Base-by-base conservation (phyloP, 1,140 invertebrate genomes). In the Bilobella aurantiaca region DNA sequence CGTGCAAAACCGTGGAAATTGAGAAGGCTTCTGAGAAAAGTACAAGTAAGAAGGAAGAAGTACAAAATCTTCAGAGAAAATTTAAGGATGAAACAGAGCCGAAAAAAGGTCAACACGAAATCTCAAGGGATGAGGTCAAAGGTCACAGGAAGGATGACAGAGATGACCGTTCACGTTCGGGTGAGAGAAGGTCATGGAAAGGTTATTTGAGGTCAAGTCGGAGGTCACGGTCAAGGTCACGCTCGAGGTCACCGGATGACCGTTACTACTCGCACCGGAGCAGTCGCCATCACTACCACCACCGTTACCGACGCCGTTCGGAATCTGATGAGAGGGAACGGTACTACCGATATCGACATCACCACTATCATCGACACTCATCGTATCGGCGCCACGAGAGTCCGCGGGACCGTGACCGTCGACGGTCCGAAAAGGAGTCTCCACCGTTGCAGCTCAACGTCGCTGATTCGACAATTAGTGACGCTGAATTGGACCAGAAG, bases 391-490 rank as follows among this genome's bases (percentile, higher is more conserved):
- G 5, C 49, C 14, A 53, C 14, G 8, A 42, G 34, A 8, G 21
- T 3, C 25, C 49, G 49, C 59, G 8, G 46, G 28, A 42, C 61
- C 14, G 8, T 30, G 46, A 59, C 47, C 3, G 30, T 23, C 34
- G 42, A 57, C 31, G 21, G 3, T 21, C 34, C 29, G 42, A 16
- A 29, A 65, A 58, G 37, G 59, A 62, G 8, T 69, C 69, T 1
- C 71, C 66, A 25, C 71, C 66, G 29, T 71, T 77, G 18, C 77
- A 78, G 64, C 70, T 75, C 1, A 79, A 77, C 61, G 74, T 80
- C 18, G 78, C 79, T 5, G 79, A 80, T 72, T 80, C 79, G 5
- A 80, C 79, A 1, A 81, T 80, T 27, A 80, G 78, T 68, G 79
- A 81, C 69, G 77, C 80, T 23, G 77, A 78, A 58, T 68, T 79